Percentiles rank a stretch among this genome's conserved stretches.
These are phyloP conservation scores for Mandrillus leucophaeus DNA, from an alignment of 2,113 vertebrate genomes.

Conservation along the genomic window DNA sequence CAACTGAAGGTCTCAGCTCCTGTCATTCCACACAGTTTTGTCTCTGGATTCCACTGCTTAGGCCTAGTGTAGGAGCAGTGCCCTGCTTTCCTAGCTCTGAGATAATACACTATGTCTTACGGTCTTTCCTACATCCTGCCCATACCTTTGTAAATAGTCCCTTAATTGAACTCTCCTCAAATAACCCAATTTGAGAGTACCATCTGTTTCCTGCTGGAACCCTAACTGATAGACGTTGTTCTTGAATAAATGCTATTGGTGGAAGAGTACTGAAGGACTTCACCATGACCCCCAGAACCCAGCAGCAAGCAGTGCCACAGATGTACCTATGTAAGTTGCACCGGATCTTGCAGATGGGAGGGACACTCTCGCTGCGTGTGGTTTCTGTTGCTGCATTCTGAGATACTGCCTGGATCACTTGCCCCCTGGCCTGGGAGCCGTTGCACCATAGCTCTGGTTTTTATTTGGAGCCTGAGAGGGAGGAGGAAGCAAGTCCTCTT, in stretches of 20 bases:
- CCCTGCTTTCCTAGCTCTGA: not conserved
- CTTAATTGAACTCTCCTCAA: conserved; percentile 13
- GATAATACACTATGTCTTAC: not conserved
- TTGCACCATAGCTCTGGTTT: not conserved
- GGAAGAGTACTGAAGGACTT: not conserved
- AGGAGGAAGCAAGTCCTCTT: not conserved
- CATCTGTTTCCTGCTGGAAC: not conserved
- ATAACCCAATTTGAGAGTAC: not conserved
- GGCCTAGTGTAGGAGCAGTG: not conserved
- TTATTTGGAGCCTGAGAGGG: not conserved
- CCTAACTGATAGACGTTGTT: not conserved
- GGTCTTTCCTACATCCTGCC: not conserved
- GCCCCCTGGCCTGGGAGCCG: not conserved
- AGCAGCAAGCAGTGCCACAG: not conserved
- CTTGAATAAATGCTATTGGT: not conserved
- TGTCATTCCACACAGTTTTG: not conserved
- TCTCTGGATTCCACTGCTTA: not conserved
- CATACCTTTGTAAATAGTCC: conserved; percentile 6
- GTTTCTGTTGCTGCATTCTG: not conserved
- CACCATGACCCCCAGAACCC: not conserved
- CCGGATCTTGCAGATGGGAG: not conserved
- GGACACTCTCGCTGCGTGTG: not conserved
- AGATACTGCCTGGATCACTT: not conserved
- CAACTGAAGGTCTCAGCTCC: not conserved
- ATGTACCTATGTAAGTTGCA: not conserved